Base-by-base conservation (phyloP, 2,113 vertebrate genomes). In the Pituophis catenifer region DNA sequence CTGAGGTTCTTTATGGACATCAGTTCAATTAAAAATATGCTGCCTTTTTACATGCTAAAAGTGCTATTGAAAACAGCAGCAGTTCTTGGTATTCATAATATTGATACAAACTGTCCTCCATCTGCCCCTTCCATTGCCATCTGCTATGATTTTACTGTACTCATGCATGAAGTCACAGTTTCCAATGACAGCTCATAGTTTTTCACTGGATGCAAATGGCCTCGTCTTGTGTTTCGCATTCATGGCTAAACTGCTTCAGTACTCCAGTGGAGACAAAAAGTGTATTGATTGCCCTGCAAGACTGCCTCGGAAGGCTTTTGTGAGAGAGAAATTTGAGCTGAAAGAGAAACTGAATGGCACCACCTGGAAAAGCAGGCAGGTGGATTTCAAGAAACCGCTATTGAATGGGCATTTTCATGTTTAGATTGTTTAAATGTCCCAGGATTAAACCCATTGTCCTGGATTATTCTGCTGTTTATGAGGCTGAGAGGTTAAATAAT, bases 241-340 rank as follows among this genome's bases (percentile, higher is more conserved):
- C 57, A 86, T 52, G 23, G 26, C 57, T 86, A 87, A 57, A 33
- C 57, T 87, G n/a, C 81, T 86, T 87, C 90, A 15, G 33, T 87
- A n/a, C 55, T 57, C 33, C 13, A 57, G 54, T 62, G 44, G 48
- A 89, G 86, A 44, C 90, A 89, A 93, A 90, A 93, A 38, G 81
- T 65, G 24, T 65, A 93, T 93, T 87, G 81, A 93, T 62, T 54
- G 48, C 12, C n/a, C 44, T 29, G 57, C 89, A 87, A 93, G 81
- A 44, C 23, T 90, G 26, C 55, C 8, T 93, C 62, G 29, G 48
- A 93, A 10, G 26, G 89, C 92, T 90, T 93, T 93, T 93, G 92
- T 90, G 92, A 48, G 55, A 90, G 92, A 59, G 92, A 93, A 87
- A 93, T 87, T 23, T 90, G 92, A 93, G 58, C 89, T 29, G 50